phyloP scores from a whole-genome alignment of 2,888 invertebrate species.

The Mesorhabditis sp. region DNA sequence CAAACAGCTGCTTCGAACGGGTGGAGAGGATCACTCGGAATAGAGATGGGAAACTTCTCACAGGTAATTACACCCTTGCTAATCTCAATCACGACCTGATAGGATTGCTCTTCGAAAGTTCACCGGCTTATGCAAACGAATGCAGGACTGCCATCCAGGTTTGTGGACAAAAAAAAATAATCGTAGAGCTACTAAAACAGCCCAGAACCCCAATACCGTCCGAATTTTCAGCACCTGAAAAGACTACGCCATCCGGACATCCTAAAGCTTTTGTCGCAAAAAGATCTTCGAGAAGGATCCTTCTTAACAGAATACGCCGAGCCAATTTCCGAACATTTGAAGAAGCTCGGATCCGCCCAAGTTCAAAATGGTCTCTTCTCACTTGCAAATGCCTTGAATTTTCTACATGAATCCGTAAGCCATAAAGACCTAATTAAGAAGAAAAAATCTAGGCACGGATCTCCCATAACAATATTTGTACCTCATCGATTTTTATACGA shows the following conservation, averaged over 20 bases:
- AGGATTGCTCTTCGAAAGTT: conserved; percentile 2
- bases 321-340: background rate
- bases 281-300: background rate
- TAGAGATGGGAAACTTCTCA: background rate
- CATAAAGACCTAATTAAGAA: background rate
- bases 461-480: conserved; percentile 17
- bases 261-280: conserved; percentile 8
- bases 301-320: background rate
- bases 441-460: conserved; percentile 14
- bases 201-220: too few relatives aligned
- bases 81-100: background rate
- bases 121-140: background rate
- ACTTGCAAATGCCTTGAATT: background rate
- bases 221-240: conserved; percentile 14
- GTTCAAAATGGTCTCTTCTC: background rate
- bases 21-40: background rate
- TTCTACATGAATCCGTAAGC: conserved; percentile 4
- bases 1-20: background rate
- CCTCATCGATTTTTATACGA: conserved; percentile 14
- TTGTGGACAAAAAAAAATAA: background rate
- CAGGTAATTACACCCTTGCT: background rate
- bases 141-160: background rate
- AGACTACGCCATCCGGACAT: conserved; percentile 16
- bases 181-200: too few relatives aligned
- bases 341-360: background rate